Evolutionary conservation across 2,888 invertebrate genomes (phyloP).

Genomic region (Drosophila falleni): DNA sequence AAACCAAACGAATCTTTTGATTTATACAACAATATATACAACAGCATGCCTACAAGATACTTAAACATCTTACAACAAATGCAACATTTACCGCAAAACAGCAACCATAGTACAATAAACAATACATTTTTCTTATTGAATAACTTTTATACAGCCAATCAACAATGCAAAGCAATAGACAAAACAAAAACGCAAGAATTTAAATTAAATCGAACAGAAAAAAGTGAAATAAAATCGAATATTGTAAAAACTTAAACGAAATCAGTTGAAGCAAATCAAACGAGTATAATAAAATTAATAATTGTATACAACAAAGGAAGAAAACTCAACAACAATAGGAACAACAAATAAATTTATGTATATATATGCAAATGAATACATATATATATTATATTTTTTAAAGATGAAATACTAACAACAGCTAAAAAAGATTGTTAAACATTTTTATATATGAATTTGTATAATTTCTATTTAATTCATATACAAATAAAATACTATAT

Average conservation of each 20-base stretch:
- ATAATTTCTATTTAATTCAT: constrained; percentile 70
- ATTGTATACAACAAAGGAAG: constrained; percentile 45
- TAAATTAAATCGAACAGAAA: constrained; percentile 21
- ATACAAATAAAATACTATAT: constrained; percentile 47
- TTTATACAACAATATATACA: constrained; percentile 32
- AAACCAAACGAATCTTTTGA: constrained; percentile 54
- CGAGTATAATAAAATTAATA: constrained; percentile 28
- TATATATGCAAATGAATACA: constrained; percentile 8
- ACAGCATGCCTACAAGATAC: constrained; percentile 35
- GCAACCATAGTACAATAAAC: constrained; percentile 81
- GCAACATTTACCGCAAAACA: constrained; percentile 70
- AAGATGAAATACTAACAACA: constrained; percentile 69
- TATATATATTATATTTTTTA: constrained; percentile 72
- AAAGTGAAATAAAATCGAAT: no score
- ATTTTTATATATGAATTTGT: constrained; percentile 77
- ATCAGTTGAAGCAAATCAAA: constrained; percentile 57
- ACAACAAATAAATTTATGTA: constrained; percentile 19
- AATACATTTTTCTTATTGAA: constrained; percentile 72
- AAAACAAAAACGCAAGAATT: constrained; percentile 49
- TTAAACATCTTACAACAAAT: constrained; percentile 62
- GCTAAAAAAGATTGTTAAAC: constrained; percentile 74
- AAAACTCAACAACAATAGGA: constrained; percentile 24
- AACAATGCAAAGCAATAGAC: constrained; percentile 68
- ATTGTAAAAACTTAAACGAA: no score
- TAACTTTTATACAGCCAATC: constrained; percentile 72